Conservation (phyloP, 2,797 vertebrate species). For the Champsocephalus esox region DNA sequence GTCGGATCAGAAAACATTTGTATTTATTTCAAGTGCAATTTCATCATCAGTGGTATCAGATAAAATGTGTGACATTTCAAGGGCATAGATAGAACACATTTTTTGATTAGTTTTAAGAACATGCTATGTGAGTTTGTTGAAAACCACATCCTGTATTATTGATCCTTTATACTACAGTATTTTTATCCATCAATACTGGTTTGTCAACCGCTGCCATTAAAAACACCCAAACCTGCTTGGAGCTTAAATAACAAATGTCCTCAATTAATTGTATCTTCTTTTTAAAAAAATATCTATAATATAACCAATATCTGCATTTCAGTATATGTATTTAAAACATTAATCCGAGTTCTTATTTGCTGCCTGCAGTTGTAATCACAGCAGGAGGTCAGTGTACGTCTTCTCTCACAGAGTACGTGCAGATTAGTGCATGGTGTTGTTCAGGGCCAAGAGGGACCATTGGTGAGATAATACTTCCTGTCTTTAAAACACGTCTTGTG, state of each 20-base stretch:
- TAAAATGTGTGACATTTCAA: background rate
- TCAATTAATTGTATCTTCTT: background rate
- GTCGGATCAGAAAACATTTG: background rate
- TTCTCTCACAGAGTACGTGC: constrained; percentile 48
- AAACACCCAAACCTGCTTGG: background rate
- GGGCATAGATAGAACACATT: background rate
- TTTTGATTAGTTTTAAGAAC: background rate
- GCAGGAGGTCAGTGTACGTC: constrained; percentile 42
- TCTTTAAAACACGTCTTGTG: constrained; percentile 44
- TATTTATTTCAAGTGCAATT: background rate
- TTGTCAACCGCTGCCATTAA: background rate
- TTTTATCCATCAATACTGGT: background rate
- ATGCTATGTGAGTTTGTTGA: background rate
- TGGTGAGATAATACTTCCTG: constrained; percentile 55
- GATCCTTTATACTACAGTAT: background rate
- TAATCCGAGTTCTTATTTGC: background rate
- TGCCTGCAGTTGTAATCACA: constrained; percentile 34
- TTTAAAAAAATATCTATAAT: background rate
- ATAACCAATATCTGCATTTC: background rate
- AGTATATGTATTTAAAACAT: background rate
- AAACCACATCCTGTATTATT: background rate
- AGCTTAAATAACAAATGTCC: background rate
- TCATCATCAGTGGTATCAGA: background rate
- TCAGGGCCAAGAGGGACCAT: constrained; percentile 40
- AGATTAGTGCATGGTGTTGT: constrained; percentile 39